Evolutionary conservation across 2,888 invertebrate species (phyloP).

Genomic region (Pandemis heparana): DNA sequence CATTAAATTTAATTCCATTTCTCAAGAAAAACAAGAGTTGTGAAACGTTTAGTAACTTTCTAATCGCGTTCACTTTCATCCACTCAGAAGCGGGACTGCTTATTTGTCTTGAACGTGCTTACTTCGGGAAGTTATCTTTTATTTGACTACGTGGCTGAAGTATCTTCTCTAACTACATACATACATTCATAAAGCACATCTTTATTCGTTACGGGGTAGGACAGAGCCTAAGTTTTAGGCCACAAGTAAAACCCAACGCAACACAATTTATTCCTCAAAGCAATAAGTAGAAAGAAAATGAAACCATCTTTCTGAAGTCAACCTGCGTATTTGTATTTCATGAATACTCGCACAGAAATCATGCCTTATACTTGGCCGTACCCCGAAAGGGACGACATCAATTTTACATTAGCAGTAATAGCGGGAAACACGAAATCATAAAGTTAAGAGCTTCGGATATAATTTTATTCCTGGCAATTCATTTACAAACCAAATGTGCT

Average conservation of each 20-base stretch:
- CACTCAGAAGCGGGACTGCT: constrained; percentile 1
- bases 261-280: background rate
- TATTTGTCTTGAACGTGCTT: constrained; percentile 9
- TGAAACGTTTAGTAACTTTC: constrained; percentile 12
- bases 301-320: background rate
- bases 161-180: no score
- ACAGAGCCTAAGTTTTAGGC: no score
- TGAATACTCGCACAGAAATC: constrained; percentile 15
- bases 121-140: constrained; percentile 19
- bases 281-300: background rate
- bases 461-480: constrained; percentile 41
- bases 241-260: no score
- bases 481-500: constrained; percentile 40
- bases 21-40: constrained; percentile 15
- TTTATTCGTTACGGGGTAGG: no score
- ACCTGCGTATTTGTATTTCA: constrained; percentile 13
- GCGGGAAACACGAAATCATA: constrained; percentile 41
- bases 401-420: constrained; percentile 42
- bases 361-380: constrained; percentile 16
- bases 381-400: constrained; percentile 35
- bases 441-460: constrained; percentile 38
- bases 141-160: no score
- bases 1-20: constrained; percentile 21
- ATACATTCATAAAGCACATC: no score
- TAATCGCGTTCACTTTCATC: constrained; percentile 12